Conservation (phyloP, 1,140 invertebrate genomes). For the Drosophila funebris region DNA sequence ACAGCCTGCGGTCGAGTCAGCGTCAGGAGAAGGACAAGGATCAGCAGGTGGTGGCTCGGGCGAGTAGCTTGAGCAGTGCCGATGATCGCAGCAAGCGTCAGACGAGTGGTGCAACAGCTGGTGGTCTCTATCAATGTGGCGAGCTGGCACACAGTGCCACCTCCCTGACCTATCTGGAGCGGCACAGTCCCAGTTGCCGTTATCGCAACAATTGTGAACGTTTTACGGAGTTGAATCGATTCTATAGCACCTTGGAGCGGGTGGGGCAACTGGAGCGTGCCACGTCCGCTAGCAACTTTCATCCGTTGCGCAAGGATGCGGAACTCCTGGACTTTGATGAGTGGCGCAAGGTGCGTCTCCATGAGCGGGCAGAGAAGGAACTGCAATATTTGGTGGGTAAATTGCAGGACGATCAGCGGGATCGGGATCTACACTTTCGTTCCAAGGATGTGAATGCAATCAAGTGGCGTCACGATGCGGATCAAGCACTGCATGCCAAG, state of each 20-base stretch:
- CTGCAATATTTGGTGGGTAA: constrained; percentile 91
- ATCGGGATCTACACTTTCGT: constrained; percentile 93
- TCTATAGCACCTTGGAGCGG: constrained; percentile 93
- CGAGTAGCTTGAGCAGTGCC: constrained; percentile 87
- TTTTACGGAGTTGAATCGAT: constrained; percentile 93
- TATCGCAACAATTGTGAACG: constrained; percentile 90
- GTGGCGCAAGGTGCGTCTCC: constrained; percentile 91
- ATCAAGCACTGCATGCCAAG: constrained; percentile 91
- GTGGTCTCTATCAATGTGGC: constrained; percentile 70
- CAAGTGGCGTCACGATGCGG: constrained; percentile 89
- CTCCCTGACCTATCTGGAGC: constrained; percentile 68
- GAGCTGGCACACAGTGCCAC: constrained; percentile 80
- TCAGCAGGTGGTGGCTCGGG: constrained; percentile 84
- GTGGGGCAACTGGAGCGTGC: constrained; percentile 92
- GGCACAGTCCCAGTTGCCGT: constrained; percentile 76
- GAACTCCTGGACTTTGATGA: constrained; percentile 94
- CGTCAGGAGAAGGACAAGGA: constrained; percentile 52
- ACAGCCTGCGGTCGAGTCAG: constrained; percentile 65
- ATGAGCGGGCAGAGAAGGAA: constrained; percentile 92
- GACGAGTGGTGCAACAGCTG: constrained; percentile 52
- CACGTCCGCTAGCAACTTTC: constrained; percentile 88
- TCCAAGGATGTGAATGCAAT: constrained; percentile 89
- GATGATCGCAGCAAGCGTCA: constrained; percentile 75
- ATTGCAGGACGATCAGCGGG: constrained; percentile 90
- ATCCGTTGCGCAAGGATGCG: constrained; percentile 88